Base-by-base conservation (phyloP, 2,888 invertebrate genomes). In the Dicycla oo region DNA sequence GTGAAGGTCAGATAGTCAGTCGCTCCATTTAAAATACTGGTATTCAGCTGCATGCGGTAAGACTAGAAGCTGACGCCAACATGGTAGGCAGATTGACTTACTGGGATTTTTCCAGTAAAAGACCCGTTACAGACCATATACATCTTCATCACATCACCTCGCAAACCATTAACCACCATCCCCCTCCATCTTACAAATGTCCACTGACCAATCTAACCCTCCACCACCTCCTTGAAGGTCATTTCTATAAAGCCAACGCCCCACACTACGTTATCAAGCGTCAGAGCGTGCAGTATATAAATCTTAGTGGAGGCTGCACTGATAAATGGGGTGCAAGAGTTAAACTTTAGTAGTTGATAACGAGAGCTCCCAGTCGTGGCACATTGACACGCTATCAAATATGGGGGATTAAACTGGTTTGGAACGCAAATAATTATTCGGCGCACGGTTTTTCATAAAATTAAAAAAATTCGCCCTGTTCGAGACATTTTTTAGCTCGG, bases 261-360 rank as follows among this genome's bases (percentile, higher is more conserved):
- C 26, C 51, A 26, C 43, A 58, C n/a, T 7, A 40, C 38, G 62
- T 68, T 80, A 58, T 67, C 43, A 67, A 70, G 54, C 71, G 23
- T 67, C 53, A 54, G 58, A 71, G 71, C 80, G 80, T 80, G 70
- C 65, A 49, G 34, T 26, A 45, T 49, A 62, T 78, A 80, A 69
- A 78, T 78, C 75, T 75, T 45, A 7, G 15, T 6, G n/a, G 62
- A 73, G 23, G 53, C 43, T 62, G 53, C 73, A 53, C 51, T 70
- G 45, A 74, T 65, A 61, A 34, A 64, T 66, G 63, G 53, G 57
- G 40, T 53, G 58, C 34, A 54, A 53, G 51, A 74, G 49, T 47
- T 61, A 30, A 30, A 56, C 60, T 47, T 64, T 79, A 79, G 75
- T 79, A 49, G 54, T 64, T 74, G 80, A 65, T 78, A 78, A 78